Base-by-base conservation (phyloP, 1,140 invertebrate genomes). In the Neotoxoptera formosana region DNA sequence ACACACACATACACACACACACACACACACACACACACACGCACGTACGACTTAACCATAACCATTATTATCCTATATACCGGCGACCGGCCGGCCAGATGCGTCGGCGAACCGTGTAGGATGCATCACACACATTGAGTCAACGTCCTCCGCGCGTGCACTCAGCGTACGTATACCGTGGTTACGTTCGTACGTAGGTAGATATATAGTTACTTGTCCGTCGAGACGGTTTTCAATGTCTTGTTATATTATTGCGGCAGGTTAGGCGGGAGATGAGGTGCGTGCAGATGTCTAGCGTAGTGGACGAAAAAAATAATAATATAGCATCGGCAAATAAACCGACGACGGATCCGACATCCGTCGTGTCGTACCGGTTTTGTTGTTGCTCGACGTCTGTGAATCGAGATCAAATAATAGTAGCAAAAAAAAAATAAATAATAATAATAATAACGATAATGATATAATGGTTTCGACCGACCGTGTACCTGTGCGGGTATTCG, bases 81-180 rank as follows among this genome's bases (percentile, higher is more conserved):
- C 83, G 4, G 47, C 14, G n/a, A 87, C 47, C 34, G 8, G 14
- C 87, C 87, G 87, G 30, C n/a, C 48, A 53, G n/a, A 56, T 51
- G 91, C 91, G 91, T 83, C 67, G 91, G 91, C 45, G 91, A 81
- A 92, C 91, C 91, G 91, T 92, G 91, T 92, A 92, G 91, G 91
- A 92, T 23, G 25, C 30, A n/a, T n/a, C n/a, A 76, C 56, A 25
- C 45, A 30, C 45, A 21, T 81, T 92, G 67, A 92, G 91, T 92
- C 91, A 92, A 92, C 91, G 91, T 84, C 91, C 91, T 92, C 76
- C 76, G 21, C 51, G 47, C 34, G 47, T 34, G 45, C 47, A 36
- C 47, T n/a, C 67, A 11, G 20, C 8, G 8, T 30, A 60, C 36
- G 23, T 84, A 41, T 41, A 84, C 36, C 34, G 14, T 76, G 60